These are phyloP conservation scores for Platycercus adscitus DNA, from an alignment of 2,113 vertebrate genomes.

Conservation along the genomic window DNA sequence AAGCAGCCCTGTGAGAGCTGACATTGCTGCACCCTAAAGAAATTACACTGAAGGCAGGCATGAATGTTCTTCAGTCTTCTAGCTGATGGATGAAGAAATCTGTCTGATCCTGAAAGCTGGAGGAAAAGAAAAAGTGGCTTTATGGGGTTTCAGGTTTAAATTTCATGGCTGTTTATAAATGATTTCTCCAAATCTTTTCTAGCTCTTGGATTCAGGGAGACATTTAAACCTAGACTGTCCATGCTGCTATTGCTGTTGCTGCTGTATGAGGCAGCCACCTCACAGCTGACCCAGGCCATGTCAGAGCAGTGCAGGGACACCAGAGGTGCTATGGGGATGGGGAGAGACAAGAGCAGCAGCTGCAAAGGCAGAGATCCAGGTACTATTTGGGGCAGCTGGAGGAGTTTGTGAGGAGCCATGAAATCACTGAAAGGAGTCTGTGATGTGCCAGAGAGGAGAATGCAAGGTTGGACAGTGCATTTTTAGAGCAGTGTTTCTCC, in stretches of 20 bases:
- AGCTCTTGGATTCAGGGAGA: not conserved
- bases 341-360: not conserved
- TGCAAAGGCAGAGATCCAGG: not conserved
- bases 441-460: not conserved
- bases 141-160: not conserved
- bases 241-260: not conserved
- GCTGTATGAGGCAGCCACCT: not conserved
- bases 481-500: not conserved
- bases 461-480: not conserved
- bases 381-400: not conserved
- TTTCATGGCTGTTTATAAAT: not conserved
- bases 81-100: not conserved
- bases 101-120: not conserved
- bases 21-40: not conserved
- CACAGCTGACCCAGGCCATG: rapidly evolving
- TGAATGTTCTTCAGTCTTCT: not conserved
- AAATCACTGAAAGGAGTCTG: not conserved
- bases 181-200: not conserved
- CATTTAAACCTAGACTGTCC: not conserved
- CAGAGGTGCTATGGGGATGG: not conserved
- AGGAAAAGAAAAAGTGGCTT: not conserved
- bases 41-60: not conserved
- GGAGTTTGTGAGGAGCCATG: not conserved
- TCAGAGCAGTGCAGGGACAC: rapidly evolving
- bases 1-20: not conserved